phyloP scores from a whole-genome alignment of 1,140 invertebrate species.

The Danaus plexippus region DNA sequence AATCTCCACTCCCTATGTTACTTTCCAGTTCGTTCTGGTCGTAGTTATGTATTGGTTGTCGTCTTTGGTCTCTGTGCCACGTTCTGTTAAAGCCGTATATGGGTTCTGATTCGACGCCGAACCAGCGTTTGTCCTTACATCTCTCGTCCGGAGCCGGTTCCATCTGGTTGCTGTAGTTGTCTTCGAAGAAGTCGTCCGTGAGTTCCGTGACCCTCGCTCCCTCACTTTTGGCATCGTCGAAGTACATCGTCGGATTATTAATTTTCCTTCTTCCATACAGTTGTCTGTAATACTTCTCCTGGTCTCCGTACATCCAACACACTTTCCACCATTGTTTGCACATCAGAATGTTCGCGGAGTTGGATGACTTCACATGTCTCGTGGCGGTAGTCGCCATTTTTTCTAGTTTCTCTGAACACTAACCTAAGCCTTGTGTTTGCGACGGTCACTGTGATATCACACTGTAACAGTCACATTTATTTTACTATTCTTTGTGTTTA shows the following conservation, averaged over 20 bases:
- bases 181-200: slow-evolving; percentile 66
- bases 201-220: slow-evolving; percentile 67
- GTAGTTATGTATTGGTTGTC: slow-evolving; percentile 59
- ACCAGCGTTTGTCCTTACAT: slow-evolving; percentile 34
- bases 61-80: slow-evolving; percentile 66
- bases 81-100: slow-evolving; percentile 54
- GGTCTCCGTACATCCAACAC: slow-evolving; percentile 88
- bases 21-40: slow-evolving; percentile 45
- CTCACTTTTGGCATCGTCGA: slow-evolving; percentile 46
- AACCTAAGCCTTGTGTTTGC: background rate
- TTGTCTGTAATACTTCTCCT: slow-evolving; percentile 86
- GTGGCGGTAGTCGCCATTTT: slow-evolving; percentile 67
- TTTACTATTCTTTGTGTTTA: background rate
- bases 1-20: no score
- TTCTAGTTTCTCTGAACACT: slow-evolving; percentile 26
- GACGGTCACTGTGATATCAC: no score
- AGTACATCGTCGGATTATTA: slow-evolving; percentile 55
- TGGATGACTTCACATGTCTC: slow-evolving; percentile 66
- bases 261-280: slow-evolving; percentile 78
- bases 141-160: slow-evolving; percentile 54
- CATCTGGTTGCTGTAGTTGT: slow-evolving; percentile 37
- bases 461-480: background rate
- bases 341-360: slow-evolving; percentile 80
- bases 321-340: slow-evolving; percentile 91
- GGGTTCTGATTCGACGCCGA: slow-evolving; percentile 54